Evolutionary conservation across 1,140 invertebrate species (phyloP).

Genomic region (Trachymyrmex cornetzi): DNA sequence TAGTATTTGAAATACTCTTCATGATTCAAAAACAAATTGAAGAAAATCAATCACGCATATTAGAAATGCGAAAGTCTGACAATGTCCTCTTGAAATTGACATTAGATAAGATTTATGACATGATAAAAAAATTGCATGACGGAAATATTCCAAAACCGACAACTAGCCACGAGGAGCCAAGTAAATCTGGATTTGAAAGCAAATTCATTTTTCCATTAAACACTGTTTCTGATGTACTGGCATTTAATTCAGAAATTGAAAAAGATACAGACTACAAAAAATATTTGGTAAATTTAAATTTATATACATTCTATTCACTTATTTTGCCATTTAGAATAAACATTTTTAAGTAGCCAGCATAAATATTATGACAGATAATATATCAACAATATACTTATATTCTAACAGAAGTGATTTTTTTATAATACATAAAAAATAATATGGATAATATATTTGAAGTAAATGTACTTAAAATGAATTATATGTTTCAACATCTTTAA

Average conservation of each 20-base stretch:
- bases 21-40: constrained; percentile 7
- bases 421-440: no score
- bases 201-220: constrained; percentile 35
- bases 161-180: constrained; percentile 9
- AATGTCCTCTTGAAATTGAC: constrained; percentile 9
- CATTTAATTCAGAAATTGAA: constrained; percentile 19
- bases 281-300: constrained; percentile 19
- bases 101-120: background rate
- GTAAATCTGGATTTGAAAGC: background rate
- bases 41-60: constrained; percentile 21
- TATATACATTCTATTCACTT: background rate
- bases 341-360: background rate
- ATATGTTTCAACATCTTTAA: no score
- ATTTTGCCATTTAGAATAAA: background rate
- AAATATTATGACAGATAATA: background rate
- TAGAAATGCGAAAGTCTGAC: background rate
- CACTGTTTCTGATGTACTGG: background rate
- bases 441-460: no score
- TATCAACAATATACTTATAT: no score
- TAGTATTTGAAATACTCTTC: background rate
- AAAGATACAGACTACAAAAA: constrained; percentile 6
- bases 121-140: constrained; percentile 9
- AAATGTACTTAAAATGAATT: no score
- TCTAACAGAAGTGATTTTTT: no score
- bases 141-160: background rate